These are phyloP conservation scores for Megamerina dolium DNA, from an alignment of 2,888 invertebrate genomes.

Conservation along the genomic window DNA sequence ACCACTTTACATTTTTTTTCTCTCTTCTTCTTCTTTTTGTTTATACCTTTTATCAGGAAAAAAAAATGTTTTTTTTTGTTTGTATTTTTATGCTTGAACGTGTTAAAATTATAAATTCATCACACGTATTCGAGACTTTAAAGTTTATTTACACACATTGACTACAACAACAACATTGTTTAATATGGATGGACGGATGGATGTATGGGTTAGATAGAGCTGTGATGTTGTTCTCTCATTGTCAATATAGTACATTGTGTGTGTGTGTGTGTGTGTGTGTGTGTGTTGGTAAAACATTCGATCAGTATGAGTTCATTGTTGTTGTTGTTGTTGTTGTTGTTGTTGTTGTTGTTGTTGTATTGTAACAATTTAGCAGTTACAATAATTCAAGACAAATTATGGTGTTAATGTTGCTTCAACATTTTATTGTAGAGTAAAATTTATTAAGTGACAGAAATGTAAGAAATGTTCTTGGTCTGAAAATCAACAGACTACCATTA, in stretches of 20 bases:
- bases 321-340: too few species aligned
- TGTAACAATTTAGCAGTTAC: too few species aligned
- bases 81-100: constrained; percentile 21
- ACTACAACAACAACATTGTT: too few species aligned
- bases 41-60: background rate
- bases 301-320: too few species aligned
- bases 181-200: background rate
- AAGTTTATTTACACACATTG: constrained; percentile 10
- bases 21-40: background rate
- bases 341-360: too few species aligned
- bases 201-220: background rate
- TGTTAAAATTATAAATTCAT: constrained; percentile 40
- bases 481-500: too few species aligned
- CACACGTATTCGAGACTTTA: constrained; percentile 28
- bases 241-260: background rate
- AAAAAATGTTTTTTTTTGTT: background rate
- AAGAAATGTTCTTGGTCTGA: too few species aligned
- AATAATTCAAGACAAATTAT: too few species aligned
- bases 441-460: too few species aligned
- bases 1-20: background rate
- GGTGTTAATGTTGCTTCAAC: too few species aligned
- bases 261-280: background rate
- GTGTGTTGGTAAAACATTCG: too few species aligned
- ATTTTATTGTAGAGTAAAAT: too few species aligned
- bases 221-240: background rate